Percentiles rank a stretch among this genome's conserved stretches.
Conservation (phyloP, 2,113 vertebrate genomes). For the Eonycteris spelaea region DNA sequence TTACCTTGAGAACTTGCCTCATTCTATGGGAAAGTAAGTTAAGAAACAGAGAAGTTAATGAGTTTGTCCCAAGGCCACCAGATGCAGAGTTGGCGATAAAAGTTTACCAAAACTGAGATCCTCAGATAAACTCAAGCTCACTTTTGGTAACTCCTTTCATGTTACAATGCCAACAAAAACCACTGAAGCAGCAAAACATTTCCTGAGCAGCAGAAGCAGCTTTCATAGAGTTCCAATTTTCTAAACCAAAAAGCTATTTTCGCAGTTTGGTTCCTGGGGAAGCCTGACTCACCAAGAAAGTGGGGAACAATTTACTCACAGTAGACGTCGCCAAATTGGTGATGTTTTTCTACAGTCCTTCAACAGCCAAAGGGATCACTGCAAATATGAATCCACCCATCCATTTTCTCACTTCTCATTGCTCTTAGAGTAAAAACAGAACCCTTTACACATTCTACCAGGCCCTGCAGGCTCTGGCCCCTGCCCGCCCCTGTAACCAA, state of each 20-base stretch:
- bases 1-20: not conserved
- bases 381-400: not conserved
- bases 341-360: not conserved
- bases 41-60: not conserved
- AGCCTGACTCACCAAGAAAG: slow-evolving; percentile 35
- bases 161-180: not conserved
- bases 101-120: not conserved
- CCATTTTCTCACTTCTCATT: not conserved
- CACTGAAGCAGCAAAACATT: not conserved
- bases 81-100: not conserved
- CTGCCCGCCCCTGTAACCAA: not conserved
- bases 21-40: not conserved
- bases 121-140: not conserved
- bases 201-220: not conserved
- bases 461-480: not conserved
- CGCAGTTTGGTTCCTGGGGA: not conserved
- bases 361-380: not conserved
- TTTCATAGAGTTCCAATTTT: not conserved
- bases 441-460: not conserved
- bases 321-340: not conserved
- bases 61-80: not conserved
- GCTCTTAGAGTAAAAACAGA: not conserved
- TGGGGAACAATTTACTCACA: not conserved
- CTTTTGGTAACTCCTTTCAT: not conserved
- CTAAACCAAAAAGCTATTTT: slow-evolving; percentile 29